phyloP scores from a whole-genome alignment of 2,113 vertebrate species.

The Stomatorhinus ivindoensis region DNA sequence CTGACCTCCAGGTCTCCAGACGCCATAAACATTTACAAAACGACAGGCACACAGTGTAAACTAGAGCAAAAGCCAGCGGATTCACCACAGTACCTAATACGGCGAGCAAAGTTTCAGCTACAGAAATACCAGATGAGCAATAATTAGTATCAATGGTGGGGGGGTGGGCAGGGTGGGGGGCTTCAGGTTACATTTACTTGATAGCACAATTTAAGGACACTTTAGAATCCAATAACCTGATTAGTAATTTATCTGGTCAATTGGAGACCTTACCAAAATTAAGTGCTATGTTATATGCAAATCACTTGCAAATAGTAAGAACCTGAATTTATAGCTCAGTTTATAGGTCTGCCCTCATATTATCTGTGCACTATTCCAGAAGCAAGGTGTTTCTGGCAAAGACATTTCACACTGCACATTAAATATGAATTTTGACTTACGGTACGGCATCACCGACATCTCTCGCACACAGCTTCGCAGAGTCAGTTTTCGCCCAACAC shows the following conservation, averaged over 20 bases:
- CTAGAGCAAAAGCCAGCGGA: background rate
- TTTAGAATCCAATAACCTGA: background rate
- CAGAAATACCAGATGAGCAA: background rate
- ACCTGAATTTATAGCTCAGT: background rate
- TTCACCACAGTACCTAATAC: background rate
- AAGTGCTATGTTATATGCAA: background rate
- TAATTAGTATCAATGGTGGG: background rate
- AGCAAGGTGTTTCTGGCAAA: background rate
- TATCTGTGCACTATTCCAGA: background rate
- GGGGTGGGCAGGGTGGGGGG: background rate
- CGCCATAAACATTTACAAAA: conserved; percentile 5
- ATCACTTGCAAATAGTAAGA: background rate
- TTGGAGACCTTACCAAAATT: background rate
- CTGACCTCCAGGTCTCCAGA: background rate
- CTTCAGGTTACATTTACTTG: background rate
- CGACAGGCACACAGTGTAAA: background rate
- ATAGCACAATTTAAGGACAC: background rate
- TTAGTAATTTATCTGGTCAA: background rate
- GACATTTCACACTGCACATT: background rate
- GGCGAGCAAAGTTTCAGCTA: background rate
- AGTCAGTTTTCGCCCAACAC: background rate
- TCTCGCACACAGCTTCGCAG: background rate
- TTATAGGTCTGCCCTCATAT: background rate
- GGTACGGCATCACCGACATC: background rate
- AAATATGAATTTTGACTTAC: background rate